A percentile compares a stretch with the other conserved stretches of the same genome.
phyloP scores from a whole-genome alignment of 1,140 invertebrate genomes.

The Dinothrombium tinctorium region DNA sequence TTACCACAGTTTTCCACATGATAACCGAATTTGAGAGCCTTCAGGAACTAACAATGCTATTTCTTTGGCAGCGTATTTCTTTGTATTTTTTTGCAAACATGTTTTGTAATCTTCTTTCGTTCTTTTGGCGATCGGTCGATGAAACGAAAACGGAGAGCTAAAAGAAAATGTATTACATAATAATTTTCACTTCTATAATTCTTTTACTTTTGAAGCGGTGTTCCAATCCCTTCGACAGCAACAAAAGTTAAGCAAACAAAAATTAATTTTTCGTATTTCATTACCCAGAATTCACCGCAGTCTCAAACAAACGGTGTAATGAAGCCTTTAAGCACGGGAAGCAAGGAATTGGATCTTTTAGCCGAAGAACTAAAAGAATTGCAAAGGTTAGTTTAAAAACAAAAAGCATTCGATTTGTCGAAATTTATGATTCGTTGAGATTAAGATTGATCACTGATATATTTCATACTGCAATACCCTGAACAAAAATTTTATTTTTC shows the following conservation, averaged over 20 bases:
- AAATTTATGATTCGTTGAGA: not conserved
- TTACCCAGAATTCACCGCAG: no score
- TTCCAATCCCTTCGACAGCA: no score
- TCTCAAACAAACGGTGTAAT: no score
- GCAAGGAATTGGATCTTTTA: slow-evolving; percentile 17
- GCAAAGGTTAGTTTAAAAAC: slow-evolving; percentile 16
- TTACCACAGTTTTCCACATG: no score
- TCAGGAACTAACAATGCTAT: not conserved
- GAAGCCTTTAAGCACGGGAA: no score
- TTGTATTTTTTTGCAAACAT: no score
- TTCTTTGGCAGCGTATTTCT: not conserved
- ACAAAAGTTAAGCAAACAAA: no score
- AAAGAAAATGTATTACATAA: not conserved
- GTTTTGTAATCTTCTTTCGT: not conserved
- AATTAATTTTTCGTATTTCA: no score
- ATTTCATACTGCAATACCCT: not conserved
- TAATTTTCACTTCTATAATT: no score
- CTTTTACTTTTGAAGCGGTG: no score
- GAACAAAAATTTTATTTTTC: not conserved
- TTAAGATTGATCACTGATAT: not conserved
- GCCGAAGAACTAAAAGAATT: slow-evolving; percentile 17
- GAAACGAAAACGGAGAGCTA: not conserved
- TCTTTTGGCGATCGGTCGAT: not conserved
- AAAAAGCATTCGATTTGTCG: no score
- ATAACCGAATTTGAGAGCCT: not conserved